A percentile compares a stretch with the other conserved stretches of the same genome.
Evolutionary conservation across 64 coral and sea anemone genomes (phyloP).

Genomic region (Stichodactyla mertensii): DNA sequence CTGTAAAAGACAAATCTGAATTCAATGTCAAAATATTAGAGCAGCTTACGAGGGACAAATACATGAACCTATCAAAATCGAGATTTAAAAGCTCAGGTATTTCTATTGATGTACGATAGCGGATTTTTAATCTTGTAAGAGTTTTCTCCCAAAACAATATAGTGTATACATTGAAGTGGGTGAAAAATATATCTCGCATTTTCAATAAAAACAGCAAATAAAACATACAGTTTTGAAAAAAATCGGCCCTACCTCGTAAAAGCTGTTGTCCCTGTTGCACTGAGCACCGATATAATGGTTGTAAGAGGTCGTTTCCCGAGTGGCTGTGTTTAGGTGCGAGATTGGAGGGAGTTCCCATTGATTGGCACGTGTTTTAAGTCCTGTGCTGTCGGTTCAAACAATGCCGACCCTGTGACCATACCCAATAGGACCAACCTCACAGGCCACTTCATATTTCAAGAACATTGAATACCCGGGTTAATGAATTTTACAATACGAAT

Average conservation of each 20-base stretch:
- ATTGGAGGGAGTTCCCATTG: constrained; percentile 1
- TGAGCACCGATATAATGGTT: not conserved
- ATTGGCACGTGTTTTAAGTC: constrained; percentile 34
- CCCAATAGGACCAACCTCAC: constrained; percentile 3
- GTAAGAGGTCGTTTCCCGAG: not conserved
- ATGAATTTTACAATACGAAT: constrained; percentile 79
- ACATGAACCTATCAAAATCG: not conserved
- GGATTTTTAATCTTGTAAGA: not conserved
- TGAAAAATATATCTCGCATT: not conserved
- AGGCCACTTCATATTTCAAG: constrained; percentile 34
- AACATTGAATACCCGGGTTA: constrained; percentile 58
- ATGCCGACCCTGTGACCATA: constrained; percentile 3
- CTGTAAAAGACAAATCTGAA: constrained; percentile 5
- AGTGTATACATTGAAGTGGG: not conserved
- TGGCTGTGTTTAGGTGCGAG: not conserved
- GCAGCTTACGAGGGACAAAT: not conserved
- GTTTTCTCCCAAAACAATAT: not conserved
- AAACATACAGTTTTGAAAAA: not conserved
- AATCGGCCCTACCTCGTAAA: not conserved
- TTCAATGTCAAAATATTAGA: not conserved
- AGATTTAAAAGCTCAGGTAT: not conserved
- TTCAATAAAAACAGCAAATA: not conserved
- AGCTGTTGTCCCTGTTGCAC: not conserved
- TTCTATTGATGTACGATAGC: not conserved
- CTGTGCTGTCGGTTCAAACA: constrained; percentile 5